A percentile compares a stretch with the other conserved stretches of the same genome.
These are phyloP conservation scores for Tauraco hartlaubi DNA, from an alignment of 2,797 vertebrate genomes.

Conservation along the genomic window DNA sequence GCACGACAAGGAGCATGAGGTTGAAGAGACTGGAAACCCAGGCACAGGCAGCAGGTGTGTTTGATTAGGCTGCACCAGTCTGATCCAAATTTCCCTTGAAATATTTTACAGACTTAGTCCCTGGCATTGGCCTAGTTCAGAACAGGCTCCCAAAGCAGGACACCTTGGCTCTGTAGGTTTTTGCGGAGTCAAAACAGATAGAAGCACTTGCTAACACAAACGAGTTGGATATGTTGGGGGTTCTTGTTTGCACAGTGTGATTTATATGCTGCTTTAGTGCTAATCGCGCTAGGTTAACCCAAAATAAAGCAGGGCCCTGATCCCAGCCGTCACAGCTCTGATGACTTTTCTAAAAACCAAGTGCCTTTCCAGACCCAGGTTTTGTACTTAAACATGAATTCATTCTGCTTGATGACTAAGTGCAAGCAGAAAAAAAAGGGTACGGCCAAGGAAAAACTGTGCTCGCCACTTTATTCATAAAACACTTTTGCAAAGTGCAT, in stretches of 20 bases:
- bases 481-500: constrained; percentile 70
- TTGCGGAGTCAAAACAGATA: neutral
- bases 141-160: accelerated
- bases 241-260: neutral
- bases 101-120: neutral
- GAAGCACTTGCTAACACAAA: neutral
- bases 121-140: neutral
- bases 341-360: neutral
- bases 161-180: neutral
- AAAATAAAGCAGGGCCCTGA: neutral
- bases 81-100: neutral
- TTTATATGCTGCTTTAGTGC: neutral
- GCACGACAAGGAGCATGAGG: neutral
- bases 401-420: constrained; percentile 21
- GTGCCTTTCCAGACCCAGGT: neutral
- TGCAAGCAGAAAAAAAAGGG: neutral
- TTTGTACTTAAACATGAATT: constrained; percentile 39
- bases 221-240: neutral
- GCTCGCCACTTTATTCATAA: constrained; percentile 66
- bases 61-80: neutral
- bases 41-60: neutral
- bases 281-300: neutral
- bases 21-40: neutral
- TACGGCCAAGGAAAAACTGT: neutral
- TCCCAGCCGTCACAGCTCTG: neutral